Evolutionary conservation across 2,113 vertebrate genomes (phyloP), one percentile per base, ranked within the genome.

Genomic region (Hassar affinis): DNA sequence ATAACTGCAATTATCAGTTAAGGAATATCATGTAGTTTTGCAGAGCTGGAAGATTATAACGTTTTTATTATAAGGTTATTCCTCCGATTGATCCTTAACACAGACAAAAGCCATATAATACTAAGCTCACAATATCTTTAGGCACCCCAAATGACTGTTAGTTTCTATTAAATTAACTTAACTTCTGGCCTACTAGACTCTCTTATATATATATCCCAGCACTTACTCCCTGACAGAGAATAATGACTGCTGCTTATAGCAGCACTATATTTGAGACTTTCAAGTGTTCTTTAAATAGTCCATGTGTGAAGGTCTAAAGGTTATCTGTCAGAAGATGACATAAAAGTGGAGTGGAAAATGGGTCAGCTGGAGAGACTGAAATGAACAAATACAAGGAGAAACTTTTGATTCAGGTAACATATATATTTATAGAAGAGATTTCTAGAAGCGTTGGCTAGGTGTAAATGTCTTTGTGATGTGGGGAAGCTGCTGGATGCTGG

Each of bases 241-340:
- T 61, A 82, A 82, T 82, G 80, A 74, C 42, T 74, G 27, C 80
- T 75, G 38, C 54, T 61, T 72, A 75, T 62, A 49, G 80, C 42
- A 74, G n/a, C n/a, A 30, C 38, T 71, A 59, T 61, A 45, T 47
- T 35, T 25, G 18, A 61, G 42, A 54, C 68, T 74, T 49, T 74
- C 25, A 54, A 52, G 62, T 68, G 17, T 69, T 81, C 79, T 81
- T 81, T 81, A 38, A 81, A 61, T 81, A 81, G 79, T 68, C 49
- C 62, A 27, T 47, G 79, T 68, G 49, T 52, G 59, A 38, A n/a
- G 79, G 62, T 81, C 33, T 69, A 81, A 61, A 72, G 54, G 80
- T 75, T 61, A 82, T 82, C 80, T 61, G 56, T 62, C 80, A 75
- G 57, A 82, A 54, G n/a, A 25, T 82, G 56, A 57, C 80, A 77